phyloP scores from a whole-genome alignment of 2,888 invertebrate genomes.

The Pegoplata infirma region DNA sequence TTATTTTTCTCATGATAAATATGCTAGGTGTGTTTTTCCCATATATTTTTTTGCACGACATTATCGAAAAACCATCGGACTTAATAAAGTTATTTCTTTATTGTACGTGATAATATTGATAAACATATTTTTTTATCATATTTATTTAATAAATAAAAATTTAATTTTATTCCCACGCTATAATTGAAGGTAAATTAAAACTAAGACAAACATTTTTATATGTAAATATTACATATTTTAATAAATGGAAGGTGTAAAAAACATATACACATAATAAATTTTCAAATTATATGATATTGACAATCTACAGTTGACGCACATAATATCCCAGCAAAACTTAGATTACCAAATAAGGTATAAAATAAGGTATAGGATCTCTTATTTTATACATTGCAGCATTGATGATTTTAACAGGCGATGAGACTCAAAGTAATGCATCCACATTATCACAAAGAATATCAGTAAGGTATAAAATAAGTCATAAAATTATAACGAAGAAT shows the following conservation, averaged over 20 bases:
- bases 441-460: no score
- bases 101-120: not conserved
- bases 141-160: not conserved
- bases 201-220: not conserved
- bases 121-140: not conserved
- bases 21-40: not conserved
- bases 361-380: no score
- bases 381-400: no score
- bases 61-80: not conserved
- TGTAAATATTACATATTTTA: not conserved
- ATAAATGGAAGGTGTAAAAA: not conserved
- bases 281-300: not conserved
- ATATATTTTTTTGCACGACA: not conserved
- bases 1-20: not conserved
- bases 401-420: no score
- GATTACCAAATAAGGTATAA: no score
- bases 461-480: no score
- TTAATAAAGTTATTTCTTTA: not conserved
- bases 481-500: no score
- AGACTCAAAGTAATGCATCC: no score
- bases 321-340: no score
- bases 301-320: not conserved
- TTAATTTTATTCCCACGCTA: not conserved
- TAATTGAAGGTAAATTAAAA: not conserved
- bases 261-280: not conserved